Evolutionary conservation across 92 coral and sea anemone genomes (phyloP), one percentile per base, ranked within the genome.

Genomic region (Micromussa lordhowensis): DNA sequence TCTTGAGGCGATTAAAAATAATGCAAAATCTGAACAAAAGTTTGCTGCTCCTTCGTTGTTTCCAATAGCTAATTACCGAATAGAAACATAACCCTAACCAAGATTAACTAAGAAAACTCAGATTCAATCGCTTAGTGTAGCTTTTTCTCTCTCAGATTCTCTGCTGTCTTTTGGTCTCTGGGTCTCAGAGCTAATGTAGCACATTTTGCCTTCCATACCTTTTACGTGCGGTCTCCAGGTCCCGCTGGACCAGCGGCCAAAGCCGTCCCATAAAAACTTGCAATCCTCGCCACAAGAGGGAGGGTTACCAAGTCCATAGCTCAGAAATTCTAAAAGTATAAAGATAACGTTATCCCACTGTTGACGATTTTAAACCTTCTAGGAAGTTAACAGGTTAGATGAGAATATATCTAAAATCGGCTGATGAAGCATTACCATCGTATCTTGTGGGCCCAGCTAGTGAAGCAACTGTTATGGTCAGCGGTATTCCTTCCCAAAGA

Each of bases 191-290:
- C 64, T 2, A 12, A 54, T 54, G 0, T 54, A 14, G 59, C 0
- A 1, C 14, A 54, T 14, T 54, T 54, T 54, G 59, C 59, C 19
- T 13, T 3, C 19, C 7, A 21, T 44, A 94, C 98, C 99, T 94
- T 91, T 68, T 28, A 96, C 90, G 8, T 94, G 93, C 0, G 98
- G 93, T 68, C 83, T 91, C 99, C 99, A 96, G 84, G 92, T 83
- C 66, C 92, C 96, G 70, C 92, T 90, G 14, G 78, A 40, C 99
- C 99, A 96, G 93, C 98, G 98, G 21, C 99, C 99, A 59, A 83
- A 92, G 31, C 99, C 98, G 85, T 96, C 99, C 99, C 98, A 95
- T 59, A 95, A 66, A 58, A 92, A 74, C 44, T 91, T 89, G 72
- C 99, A 96, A 26, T 88, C 88, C 84, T 71, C 90, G 53, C 88